phyloP scores from a whole-genome alignment of 2,797 vertebrate genomes.

The Micromesistius poutassou region DNA sequence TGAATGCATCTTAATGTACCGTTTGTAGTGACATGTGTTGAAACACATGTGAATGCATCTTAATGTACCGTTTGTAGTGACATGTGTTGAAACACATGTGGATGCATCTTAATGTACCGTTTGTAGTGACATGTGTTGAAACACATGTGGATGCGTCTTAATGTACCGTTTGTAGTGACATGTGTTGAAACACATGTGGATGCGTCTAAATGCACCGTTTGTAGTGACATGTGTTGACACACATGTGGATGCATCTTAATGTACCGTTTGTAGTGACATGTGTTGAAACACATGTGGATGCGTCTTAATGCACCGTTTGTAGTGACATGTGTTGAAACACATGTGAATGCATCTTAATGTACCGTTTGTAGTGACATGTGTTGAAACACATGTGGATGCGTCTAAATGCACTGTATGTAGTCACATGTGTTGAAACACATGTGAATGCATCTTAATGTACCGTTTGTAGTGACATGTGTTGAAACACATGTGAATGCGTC shows the following conservation, averaged over 20 bases:
- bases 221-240: background rate
- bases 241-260: background rate
- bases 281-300: too few relatives aligned
- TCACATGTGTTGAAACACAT: too few relatives aligned
- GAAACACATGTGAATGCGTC: background rate
- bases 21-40: too few relatives aligned
- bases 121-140: background rate
- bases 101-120: background rate
- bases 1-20: too few relatives aligned
- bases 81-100: too few relatives aligned
- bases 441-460: too few relatives aligned
- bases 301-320: background rate
- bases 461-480: too few relatives aligned
- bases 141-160: background rate
- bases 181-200: too few relatives aligned
- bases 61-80: background rate
- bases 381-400: background rate
- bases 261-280: background rate
- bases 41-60: background rate
- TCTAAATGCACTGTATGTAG: background rate
- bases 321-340: too few relatives aligned
- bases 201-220: background rate
- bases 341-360: too few relatives aligned
- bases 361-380: too few relatives aligned
- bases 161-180: background rate